Conservation (phyloP, 1,140 invertebrate species). For the Eueides isabella region DNA sequence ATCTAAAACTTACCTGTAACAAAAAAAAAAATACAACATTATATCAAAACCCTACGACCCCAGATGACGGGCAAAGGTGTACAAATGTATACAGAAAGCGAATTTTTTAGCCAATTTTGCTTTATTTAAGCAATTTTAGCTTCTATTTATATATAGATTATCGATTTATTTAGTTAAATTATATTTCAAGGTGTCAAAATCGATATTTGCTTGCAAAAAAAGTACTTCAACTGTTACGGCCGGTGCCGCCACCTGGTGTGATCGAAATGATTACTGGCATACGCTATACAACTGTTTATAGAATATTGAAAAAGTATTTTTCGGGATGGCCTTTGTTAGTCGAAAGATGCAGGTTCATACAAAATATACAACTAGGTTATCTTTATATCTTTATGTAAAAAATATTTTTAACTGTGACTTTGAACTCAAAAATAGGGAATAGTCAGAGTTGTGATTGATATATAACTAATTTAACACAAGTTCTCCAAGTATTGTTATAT, state of each 20-base stretch:
- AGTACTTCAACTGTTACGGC: constrained; percentile 22
- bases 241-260: constrained; percentile 26
- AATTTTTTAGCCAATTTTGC: constrained; percentile 6
- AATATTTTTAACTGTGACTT: no score
- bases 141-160: not conserved
- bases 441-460: no score
- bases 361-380: not conserved
- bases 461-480: no score
- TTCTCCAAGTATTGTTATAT: no score
- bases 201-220: constrained; percentile 28
- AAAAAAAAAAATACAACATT: constrained; percentile 32
- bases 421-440: no score
- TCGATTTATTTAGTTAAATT: not conserved
- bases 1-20: constrained; percentile 38
- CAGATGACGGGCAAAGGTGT: constrained; percentile 34
- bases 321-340: not conserved
- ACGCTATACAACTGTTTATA: not conserved
- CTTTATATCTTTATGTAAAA: not conserved
- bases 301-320: not conserved
- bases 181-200: constrained; percentile 31
- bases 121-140: not conserved
- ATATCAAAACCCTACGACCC: constrained; percentile 31
- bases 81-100: constrained; percentile 29
- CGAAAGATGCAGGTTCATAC: not conserved
- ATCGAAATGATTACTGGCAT: not conserved